Percentiles rank a stretch among this genome's conserved stretches.
Evolutionary conservation across 1,140 invertebrate genomes (phyloP).

Genomic region (Drosophila malerkotliana): DNA sequence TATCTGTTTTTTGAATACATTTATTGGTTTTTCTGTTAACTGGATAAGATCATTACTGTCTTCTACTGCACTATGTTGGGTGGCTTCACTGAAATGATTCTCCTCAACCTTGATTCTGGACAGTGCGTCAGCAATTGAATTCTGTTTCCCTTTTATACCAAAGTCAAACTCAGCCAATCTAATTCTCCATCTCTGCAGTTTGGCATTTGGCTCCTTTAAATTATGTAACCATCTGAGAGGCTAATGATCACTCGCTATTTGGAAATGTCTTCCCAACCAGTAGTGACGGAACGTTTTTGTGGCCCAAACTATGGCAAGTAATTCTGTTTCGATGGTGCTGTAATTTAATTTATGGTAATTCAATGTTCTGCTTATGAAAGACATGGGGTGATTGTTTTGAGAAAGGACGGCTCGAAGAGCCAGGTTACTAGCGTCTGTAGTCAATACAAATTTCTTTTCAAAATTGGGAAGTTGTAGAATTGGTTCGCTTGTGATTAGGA

Average conservation of each 20-base stretch:
- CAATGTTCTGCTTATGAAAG: conserved; percentile 7
- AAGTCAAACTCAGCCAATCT: background rate
- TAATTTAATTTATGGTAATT: conserved; percentile 5
- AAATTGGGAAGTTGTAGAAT: conserved; percentile 3
- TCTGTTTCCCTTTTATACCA: background rate
- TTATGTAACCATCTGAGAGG: background rate
- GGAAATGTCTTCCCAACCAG: background rate
- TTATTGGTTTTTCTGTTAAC: too few species aligned
- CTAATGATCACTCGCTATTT: background rate
- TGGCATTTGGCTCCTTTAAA: conserved; percentile 1
- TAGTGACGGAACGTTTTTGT: background rate
- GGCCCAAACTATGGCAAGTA: too few species aligned
- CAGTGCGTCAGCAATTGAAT: background rate
- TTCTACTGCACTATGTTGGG: too few species aligned
- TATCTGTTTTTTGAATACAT: too few species aligned
- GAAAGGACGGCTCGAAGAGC: conserved; percentile 22
- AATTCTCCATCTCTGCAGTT: conserved; percentile 2
- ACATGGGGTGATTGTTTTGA: background rate
- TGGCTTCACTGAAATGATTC: background rate
- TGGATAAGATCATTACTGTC: too few species aligned
- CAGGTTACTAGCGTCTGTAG: conserved; percentile 8
- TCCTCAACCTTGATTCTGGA: background rate
- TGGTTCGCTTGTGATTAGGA: background rate
- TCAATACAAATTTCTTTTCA: conserved; percentile 6
- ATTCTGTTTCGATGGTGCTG: background rate